A percentile compares a stretch with the other conserved stretches of the same genome.
Evolutionary conservation across 1,140 invertebrate genomes (phyloP).

Genomic region (Cardiocondyla obscurior): DNA sequence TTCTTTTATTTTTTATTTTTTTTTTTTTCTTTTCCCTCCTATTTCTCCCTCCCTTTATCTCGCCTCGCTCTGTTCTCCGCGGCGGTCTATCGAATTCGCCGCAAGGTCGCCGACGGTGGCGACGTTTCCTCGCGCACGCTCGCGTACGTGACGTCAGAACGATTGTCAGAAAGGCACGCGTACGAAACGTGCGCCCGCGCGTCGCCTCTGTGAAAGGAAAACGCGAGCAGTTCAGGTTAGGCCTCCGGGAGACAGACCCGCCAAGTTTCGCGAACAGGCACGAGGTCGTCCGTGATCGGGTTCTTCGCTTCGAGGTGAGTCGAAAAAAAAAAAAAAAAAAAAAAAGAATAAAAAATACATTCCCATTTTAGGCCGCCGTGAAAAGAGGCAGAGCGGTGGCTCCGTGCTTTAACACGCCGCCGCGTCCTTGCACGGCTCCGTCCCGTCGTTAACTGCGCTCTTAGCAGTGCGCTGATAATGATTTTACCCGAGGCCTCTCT

Average conservation of each 20-base stretch:
- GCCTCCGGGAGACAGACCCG: conserved; percentile 9
- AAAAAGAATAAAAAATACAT: too few relatives aligned
- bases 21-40: conserved; percentile 17
- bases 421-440: conserved; percentile 4
- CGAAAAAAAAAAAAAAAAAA: too few relatives aligned
- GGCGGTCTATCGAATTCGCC: conserved; percentile 33
- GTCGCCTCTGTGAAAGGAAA: conserved; percentile 56
- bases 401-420: neutral
- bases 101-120: conserved; percentile 61
- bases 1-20: conserved; percentile 12
- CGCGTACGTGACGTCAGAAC: conserved; percentile 43
- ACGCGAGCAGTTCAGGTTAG: conserved; percentile 53
- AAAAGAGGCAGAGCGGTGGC: neutral
- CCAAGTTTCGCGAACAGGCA: conserved; percentile 55
- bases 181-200: conserved; percentile 17
- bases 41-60: conserved; percentile 54
- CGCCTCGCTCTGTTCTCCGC: neutral
- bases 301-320: conserved; percentile 65
- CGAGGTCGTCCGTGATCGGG: conserved; percentile 38
- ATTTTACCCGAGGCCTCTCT: neutral
- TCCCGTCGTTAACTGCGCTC: neutral
- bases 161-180: conserved; percentile 48
- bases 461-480: conserved; percentile 22
- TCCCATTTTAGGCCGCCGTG: conserved; percentile 61
- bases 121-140: conserved; percentile 6